phyloP scores from a whole-genome alignment of 2,113 vertebrate genomes.

The Malurus cyaneus region DNA sequence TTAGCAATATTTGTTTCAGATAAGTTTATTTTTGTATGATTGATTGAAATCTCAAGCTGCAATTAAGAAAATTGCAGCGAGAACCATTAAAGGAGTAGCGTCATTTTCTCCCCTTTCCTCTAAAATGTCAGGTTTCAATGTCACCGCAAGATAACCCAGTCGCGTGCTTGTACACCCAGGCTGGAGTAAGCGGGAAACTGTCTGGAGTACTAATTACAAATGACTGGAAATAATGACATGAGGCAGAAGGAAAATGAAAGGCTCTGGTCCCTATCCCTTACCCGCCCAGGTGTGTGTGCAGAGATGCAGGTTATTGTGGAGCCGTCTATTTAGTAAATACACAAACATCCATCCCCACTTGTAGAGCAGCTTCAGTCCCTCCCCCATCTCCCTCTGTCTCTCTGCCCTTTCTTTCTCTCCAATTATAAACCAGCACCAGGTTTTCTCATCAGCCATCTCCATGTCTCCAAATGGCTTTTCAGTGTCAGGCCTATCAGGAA shows the following conservation, averaged over 20 bases:
- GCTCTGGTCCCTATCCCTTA: neutral
- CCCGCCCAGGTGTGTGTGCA: neutral
- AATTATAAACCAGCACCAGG: conserved; percentile 87
- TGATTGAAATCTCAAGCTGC: conserved; percentile 46
- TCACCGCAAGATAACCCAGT: conserved; percentile 57
- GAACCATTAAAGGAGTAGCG: conserved; percentile 27
- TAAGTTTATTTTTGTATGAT: conserved; percentile 64
- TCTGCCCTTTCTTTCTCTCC: conserved; percentile 83
- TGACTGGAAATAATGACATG: conserved; percentile 34
- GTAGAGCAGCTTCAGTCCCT: conserved; percentile 28
- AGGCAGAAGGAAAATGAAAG: conserved; percentile 27
- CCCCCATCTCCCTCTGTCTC: conserved; percentile 43
- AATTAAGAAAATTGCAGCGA: conserved; percentile 49
- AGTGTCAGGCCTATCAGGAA: conserved; percentile 94
- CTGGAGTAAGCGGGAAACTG: neutral
- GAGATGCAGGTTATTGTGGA: neutral
- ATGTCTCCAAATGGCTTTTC: conserved; percentile 84
- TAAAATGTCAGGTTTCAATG: conserved; percentile 55
- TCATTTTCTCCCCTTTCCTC: conserved; percentile 24
- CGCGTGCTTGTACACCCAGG: neutral
- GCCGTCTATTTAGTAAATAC: conserved; percentile 16
- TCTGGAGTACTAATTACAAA: conserved; percentile 64
- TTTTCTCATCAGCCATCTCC: conserved; percentile 88
- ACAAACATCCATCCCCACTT: conserved; percentile 48
- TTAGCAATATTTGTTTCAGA: conserved; percentile 35